Evolutionary conservation across 2,888 invertebrate genomes (phyloP), one percentile per base, ranked within the genome.

Genomic region (Antitype chi): DNA sequence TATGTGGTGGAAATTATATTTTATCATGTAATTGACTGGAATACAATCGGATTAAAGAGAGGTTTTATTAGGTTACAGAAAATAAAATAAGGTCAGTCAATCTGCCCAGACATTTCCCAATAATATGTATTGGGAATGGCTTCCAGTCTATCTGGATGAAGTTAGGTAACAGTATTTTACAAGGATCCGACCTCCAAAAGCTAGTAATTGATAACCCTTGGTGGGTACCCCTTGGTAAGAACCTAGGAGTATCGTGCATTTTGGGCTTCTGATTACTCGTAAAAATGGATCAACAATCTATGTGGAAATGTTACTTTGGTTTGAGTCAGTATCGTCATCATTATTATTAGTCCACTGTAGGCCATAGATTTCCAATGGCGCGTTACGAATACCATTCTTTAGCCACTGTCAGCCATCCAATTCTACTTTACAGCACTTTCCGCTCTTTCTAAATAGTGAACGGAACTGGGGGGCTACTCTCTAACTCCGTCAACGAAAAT

Each of bases 1-100:
- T 75, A 25, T 75, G 52, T 53, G n/a, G 13, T 23, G 43, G 7
- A 55, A 67, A 74, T 62, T 38, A 74, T 55, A 67, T 81, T 74
- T 74, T 55, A 13, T 13, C 11, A 7, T 62, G 20, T 62, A n/a
- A n/a, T 28, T 15, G 7, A 38, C 62, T 23, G 8, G 13, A 1
- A 32, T 38, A 20, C 49, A 67, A 49, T 23, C 0, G 9, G 23
- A 67, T 28, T 6, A 28, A 47, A 25, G 2, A 8, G 7, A 47
- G 25, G 3, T 47, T 47, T 8, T 13, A 13, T 25, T 11, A 13
- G 3, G 15, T 62, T 38, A 25, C 25, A 3, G 25, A 47, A 47
- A 13, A 47, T 66, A 25, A 20, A 47, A 57, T 57, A 47, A 64
- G 17, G 17, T 59, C 57, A 20, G 17, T 43, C n/a, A 9, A 17